phyloP scores from a whole-genome alignment of 2,113 vertebrate species.

The Penelope pileata region DNA sequence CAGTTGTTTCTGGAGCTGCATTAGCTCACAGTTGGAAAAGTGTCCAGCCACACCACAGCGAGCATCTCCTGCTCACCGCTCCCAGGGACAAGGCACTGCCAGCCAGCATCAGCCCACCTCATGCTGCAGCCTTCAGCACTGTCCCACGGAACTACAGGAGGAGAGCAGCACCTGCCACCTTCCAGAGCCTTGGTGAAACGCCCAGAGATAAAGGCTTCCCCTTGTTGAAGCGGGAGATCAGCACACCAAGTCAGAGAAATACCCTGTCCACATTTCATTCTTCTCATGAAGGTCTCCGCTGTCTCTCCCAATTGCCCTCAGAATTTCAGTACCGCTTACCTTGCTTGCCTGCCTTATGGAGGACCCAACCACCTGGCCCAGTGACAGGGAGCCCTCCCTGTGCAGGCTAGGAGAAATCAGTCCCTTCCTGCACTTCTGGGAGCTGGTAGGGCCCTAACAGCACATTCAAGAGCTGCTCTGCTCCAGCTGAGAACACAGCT shows the following conservation, averaged over 20 bases:
- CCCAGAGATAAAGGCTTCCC: not conserved
- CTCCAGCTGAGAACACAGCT: not conserved
- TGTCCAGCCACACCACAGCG: not conserved
- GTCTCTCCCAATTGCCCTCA: not conserved
- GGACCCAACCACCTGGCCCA: not conserved
- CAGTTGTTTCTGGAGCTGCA: not conserved
- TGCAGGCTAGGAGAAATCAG: not conserved
- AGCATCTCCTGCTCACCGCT: not conserved
- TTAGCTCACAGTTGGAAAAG: slow-evolving; percentile 40
- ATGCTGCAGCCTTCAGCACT: accelerated
- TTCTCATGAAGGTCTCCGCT: not conserved
- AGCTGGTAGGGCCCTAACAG: not conserved
- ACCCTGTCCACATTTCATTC: not conserved
- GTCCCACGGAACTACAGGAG: not conserved
- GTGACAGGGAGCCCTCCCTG: not conserved
- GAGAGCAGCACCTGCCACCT: not conserved
- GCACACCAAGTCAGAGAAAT: not conserved
- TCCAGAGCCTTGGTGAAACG: not conserved
- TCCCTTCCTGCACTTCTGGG: not conserved
- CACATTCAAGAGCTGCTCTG: not conserved
- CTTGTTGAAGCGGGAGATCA: not conserved
- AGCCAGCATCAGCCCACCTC: not conserved
- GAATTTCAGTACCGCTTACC: not conserved
- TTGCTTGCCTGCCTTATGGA: not conserved
- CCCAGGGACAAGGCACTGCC: accelerated